phyloP scores from a whole-genome alignment of 1,140 invertebrate genomes.

The Atopsyche davidsoni region DNA sequence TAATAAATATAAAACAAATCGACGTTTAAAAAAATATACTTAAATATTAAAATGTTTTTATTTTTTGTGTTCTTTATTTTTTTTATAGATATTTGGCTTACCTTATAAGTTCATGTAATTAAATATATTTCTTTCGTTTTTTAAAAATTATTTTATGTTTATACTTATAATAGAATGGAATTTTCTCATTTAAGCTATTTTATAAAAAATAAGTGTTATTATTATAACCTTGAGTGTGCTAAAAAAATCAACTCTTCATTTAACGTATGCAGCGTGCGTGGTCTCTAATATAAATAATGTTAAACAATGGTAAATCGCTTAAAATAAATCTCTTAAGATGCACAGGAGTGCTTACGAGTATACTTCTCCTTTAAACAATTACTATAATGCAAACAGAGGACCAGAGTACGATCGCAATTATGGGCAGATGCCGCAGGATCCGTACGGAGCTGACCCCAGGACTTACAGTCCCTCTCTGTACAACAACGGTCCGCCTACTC shows the following conservation, averaged over 20 bases:
- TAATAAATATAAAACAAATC: background rate
- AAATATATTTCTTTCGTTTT: too few relatives aligned
- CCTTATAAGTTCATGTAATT: too few relatives aligned
- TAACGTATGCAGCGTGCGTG: background rate
- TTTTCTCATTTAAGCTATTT: too few relatives aligned
- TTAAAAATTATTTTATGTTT: too few relatives aligned
- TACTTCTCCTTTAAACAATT: conserved; percentile 25
- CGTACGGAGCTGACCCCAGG: conserved; percentile 17
- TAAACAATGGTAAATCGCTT: conserved; percentile 6
- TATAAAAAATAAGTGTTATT: too few relatives aligned
- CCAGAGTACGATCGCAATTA: conserved; percentile 20
- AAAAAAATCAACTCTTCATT: background rate
- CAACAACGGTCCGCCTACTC: conserved; percentile 1
- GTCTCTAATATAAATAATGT: background rate
- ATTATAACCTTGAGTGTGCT: too few relatives aligned
- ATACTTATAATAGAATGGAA: too few relatives aligned
- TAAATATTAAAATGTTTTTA: background rate
- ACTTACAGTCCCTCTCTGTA: conserved; percentile 10
- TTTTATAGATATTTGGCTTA: too few relatives aligned
- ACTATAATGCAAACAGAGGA: conserved; percentile 18
- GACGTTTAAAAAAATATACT: background rate
- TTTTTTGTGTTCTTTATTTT: background rate
- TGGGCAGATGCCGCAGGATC: conserved; percentile 19
- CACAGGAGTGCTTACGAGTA: conserved; percentile 28
- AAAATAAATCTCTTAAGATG: conserved; percentile 23